Evolutionary conservation across 1,140 invertebrate genomes (phyloP).

Genomic region (Hylaeus anthracinus): DNA sequence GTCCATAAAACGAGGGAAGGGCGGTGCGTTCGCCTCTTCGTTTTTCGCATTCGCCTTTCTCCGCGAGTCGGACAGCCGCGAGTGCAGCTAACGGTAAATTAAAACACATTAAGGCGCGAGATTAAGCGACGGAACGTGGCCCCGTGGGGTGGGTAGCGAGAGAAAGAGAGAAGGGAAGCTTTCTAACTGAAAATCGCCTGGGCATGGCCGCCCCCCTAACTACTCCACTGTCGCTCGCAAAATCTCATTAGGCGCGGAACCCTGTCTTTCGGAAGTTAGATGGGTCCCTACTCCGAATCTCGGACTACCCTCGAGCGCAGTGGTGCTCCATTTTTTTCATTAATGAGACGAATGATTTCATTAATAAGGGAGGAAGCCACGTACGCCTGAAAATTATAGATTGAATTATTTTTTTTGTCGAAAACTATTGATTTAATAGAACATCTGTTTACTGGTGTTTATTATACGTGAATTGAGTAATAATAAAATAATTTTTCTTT

Average conservation of each 20-base stretch:
- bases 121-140: neutral
- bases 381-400: too few species aligned
- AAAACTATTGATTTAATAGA: too few species aligned
- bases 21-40: constrained; percentile 8
- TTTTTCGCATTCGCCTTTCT: constrained; percentile 46
- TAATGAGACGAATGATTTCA: too few species aligned
- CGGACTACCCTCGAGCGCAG: neutral
- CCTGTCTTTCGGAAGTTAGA: constrained; percentile 19
- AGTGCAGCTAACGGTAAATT: constrained; percentile 66
- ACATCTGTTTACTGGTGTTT: too few species aligned
- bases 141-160: neutral
- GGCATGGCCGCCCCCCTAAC: constrained; percentile 31
- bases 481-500: too few species aligned
- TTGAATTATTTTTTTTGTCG: too few species aligned
- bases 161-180: neutral
- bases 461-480: too few species aligned
- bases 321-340: too few species aligned
- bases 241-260: constrained; percentile 47
- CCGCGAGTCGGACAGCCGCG: constrained; percentile 29
- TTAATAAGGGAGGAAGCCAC: too few species aligned
- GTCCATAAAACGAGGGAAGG: constrained; percentile 17
- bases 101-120: constrained; percentile 59
- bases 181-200: constrained; percentile 13
- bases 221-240: constrained; percentile 42
- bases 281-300: constrained; percentile 4